phyloP scores from a whole-genome alignment of 2,888 invertebrate species.

The Pecten maximus region DNA sequence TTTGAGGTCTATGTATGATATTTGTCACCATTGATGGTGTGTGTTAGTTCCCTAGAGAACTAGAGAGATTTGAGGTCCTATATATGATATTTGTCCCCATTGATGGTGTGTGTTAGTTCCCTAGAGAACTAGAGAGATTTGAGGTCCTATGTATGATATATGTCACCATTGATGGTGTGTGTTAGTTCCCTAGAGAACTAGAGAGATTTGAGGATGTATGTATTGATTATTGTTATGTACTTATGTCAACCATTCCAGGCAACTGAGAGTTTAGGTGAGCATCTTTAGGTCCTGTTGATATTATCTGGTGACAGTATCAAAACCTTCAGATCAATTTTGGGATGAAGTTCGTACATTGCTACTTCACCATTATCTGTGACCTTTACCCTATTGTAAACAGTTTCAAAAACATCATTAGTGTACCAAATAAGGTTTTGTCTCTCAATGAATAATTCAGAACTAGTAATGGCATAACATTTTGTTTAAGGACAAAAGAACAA shows the following conservation, averaged over 20 bases:
- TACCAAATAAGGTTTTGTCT: background rate
- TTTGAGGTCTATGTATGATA: no score
- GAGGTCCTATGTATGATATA: no score
- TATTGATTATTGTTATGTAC: background rate
- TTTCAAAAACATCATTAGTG: background rate
- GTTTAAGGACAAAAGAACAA: background rate
- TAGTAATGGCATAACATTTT: background rate
- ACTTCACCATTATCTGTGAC: background rate
- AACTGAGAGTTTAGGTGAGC: background rate
- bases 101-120: no score
- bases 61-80: no score
- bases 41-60: no score
- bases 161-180: background rate
- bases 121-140: no score
- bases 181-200: background rate
- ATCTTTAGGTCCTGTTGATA: background rate
- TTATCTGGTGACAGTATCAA: background rate
- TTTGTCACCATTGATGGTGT: no score
- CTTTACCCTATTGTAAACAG: background rate
- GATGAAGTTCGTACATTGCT: background rate
- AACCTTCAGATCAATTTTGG: background rate
- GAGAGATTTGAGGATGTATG: background rate
- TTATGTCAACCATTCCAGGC: background rate
- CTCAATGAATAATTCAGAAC: background rate
- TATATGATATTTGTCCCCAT: no score